Conservation (phyloP, 2,113 vertebrate species). For the Mirza zaza region DNA sequence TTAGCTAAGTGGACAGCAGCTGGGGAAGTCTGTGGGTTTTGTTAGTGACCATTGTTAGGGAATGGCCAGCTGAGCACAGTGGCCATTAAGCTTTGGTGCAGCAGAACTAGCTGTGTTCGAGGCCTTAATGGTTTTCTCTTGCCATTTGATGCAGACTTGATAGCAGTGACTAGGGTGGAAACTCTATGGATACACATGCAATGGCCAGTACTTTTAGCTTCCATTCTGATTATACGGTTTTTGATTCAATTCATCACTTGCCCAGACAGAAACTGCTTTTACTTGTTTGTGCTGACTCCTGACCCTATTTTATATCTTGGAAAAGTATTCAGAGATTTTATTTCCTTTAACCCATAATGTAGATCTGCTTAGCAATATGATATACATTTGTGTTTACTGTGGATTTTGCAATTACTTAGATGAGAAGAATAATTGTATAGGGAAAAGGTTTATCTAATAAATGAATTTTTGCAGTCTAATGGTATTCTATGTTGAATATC, state of each 20-base stretch:
- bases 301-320: constrained; percentile 6
- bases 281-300: constrained; percentile 1
- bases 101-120: constrained; percentile 34
- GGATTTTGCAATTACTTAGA: not conserved
- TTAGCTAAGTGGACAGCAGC: constrained; percentile 1
- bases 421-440: not conserved
- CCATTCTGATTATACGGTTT: not conserved
- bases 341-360: not conserved
- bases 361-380: not conserved
- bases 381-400: not conserved
- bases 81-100: constrained; percentile 10
- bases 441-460: constrained; percentile 11
- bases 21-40: constrained; percentile 41
- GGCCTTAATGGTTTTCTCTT: constrained; percentile 48
- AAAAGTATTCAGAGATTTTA: not conserved
- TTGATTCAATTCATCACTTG: constrained; percentile 41
- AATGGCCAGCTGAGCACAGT: constrained; percentile 41
- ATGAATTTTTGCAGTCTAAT: not conserved
- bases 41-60: constrained; percentile 50
- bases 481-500: not conserved
- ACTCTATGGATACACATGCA: not conserved
- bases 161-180: not conserved
- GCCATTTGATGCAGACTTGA: constrained; percentile 42
- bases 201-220: not conserved
- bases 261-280: constrained; percentile 22